Base-by-base conservation (phyloP, 2,888 invertebrate species). In the Meiosimyza platycephala region DNA sequence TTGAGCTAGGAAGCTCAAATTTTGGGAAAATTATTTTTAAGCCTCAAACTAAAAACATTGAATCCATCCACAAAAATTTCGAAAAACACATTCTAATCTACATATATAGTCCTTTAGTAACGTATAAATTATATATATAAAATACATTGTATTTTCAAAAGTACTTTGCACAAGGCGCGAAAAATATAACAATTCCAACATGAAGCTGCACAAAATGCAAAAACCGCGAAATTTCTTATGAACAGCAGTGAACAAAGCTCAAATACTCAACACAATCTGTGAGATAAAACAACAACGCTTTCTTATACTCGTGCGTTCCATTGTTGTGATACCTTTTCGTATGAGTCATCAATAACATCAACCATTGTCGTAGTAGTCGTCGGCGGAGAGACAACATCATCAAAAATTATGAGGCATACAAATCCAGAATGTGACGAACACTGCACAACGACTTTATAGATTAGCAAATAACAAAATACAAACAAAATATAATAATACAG, bases 261-360 rank as follows among this genome's bases (percentile, higher is more conserved):
- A 48, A 57, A 18, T 15, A 22, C 50, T 52, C 18, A 22, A 50
- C 18, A 28, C 63, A 47, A 15, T 67, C 55, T 47, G 9, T n/a
- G 55, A 67, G 55, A 67, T 67, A 67, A 40, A 62, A 62, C 55
- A 64, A 54, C 54, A 67, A 18, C 52, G 55, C 40, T 63, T 40
- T 57, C 28, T 28, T 18, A 55, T 9, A 55, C 59, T 16, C 28
- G 15, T 60, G 15, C 15, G 59, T 28, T 28, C 9, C 59, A 60
- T 22, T 15, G 59, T 60, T 28, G 59, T 40, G 40, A 6, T 40
- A 18, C 51, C 33, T 60, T 50, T 47, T 33, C 6, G 18, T 16
- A 68, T 72, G 68, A 73, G 57, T 73, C 73, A 69, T 65, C 69
- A 50, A 18, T 69, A 60, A 48, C 70, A 73, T 65, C 73, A 71